These are phyloP conservation scores for Smittia sp. DNA, from an alignment of 2,888 invertebrate species.

Conservation along the genomic window DNA sequence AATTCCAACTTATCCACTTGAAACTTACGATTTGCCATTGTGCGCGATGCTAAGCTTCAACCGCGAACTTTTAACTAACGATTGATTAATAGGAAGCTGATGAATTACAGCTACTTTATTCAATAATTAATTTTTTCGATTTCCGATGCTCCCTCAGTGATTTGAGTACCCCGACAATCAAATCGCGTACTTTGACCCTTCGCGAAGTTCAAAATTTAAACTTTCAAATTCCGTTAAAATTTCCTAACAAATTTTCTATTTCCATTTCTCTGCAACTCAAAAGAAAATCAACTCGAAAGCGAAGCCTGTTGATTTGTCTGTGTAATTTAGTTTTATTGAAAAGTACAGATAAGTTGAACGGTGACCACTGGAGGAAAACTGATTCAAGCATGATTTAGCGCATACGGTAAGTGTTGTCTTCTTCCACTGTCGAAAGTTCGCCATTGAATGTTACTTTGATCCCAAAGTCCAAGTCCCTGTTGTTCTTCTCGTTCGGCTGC, in stretches of 20 bases:
- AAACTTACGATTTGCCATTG: conserved; percentile 35
- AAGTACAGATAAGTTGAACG: conserved; percentile 42
- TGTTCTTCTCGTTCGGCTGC: conserved; percentile 95
- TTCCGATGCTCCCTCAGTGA: too few species aligned
- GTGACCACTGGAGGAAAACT: not conserved
- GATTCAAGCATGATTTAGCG: conserved; percentile 60
- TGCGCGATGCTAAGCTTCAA: not conserved
- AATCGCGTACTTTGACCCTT: not conserved
- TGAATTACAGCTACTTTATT: not conserved
- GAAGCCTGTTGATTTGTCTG: not conserved
- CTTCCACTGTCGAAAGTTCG: conserved; percentile 78
- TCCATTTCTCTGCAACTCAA: too few species aligned
- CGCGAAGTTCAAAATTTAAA: not conserved
- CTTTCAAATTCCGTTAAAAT: not conserved
- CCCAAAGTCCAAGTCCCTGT: conserved; percentile 94
- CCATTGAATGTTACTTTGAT: conserved; percentile 91
- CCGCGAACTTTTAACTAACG: not conserved
- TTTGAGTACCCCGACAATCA: too few species aligned
- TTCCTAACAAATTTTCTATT: not conserved
- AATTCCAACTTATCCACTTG: not conserved
- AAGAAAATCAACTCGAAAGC: too few species aligned
- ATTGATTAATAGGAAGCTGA: not conserved
- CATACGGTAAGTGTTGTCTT: conserved; percentile 86
- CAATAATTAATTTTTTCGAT: not conserved
- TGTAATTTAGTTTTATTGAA: not conserved